A percentile compares a stretch with the other conserved stretches of the same genome.
These are phyloP conservation scores for Menura novaehollandiae DNA, from an alignment of 2,113 vertebrate species.

Conservation along the genomic window DNA sequence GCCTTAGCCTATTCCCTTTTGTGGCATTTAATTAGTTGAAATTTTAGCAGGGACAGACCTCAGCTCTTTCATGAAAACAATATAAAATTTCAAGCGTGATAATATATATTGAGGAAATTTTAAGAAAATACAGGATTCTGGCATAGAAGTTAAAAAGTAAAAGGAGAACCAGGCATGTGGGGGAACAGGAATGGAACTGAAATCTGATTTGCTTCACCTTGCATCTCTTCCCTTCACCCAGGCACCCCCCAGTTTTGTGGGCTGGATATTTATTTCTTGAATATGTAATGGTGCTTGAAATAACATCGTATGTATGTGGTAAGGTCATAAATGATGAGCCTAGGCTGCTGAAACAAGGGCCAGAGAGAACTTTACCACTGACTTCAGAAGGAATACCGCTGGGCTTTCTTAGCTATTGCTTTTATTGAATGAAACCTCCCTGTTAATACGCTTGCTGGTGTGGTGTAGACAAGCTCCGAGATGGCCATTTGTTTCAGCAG, in stretches of 20 bases:
- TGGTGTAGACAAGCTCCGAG: slow-evolving; percentile 19
- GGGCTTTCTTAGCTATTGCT: background rate
- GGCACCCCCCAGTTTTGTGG: background rate
- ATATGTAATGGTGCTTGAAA: background rate
- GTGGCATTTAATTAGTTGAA: background rate
- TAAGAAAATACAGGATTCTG: background rate
- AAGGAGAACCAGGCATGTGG: background rate
- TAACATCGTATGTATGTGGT: background rate
- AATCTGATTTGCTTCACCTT: background rate
- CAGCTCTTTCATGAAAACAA: background rate
- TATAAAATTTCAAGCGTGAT: background rate
- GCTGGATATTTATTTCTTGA: background rate
- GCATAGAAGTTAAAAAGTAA: background rate
- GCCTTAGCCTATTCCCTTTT: background rate
- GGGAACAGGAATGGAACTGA: background rate
- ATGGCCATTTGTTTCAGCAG: slow-evolving; percentile 22
- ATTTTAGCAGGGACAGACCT: background rate
- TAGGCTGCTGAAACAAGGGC: background rate
- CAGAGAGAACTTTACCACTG: background rate
- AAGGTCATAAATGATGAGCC: background rate
- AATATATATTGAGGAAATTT: background rate
- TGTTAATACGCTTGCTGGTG: background rate
- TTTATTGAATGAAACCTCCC: background rate
- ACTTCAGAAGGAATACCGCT: background rate
- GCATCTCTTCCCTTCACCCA: background rate